Evolutionary conservation across 2,797 vertebrate species (phyloP).

Genomic region (Hephaestus fuliginosus): DNA sequence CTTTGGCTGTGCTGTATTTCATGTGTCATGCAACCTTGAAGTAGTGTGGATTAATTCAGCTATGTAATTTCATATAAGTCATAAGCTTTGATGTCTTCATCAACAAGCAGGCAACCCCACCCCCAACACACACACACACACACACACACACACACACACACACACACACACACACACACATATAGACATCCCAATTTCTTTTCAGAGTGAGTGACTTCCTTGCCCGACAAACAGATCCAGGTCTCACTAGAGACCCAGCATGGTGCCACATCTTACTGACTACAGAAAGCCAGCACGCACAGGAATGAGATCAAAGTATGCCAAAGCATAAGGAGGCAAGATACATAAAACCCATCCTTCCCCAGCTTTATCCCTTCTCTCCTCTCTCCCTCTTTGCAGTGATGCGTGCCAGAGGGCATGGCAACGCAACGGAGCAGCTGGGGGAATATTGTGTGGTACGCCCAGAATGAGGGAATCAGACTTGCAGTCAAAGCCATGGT

Average conservation of each 20-base stretch:
- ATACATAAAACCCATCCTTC: constrained; percentile 70
- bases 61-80: constrained; percentile 62
- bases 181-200: constrained; percentile 30
- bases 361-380: constrained; percentile 50
- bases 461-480: constrained; percentile 40
- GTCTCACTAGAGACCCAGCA: constrained; percentile 69
- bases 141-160: not conserved
- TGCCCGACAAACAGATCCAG: constrained; percentile 60
- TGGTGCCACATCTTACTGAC: constrained; percentile 64
- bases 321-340: constrained; percentile 64
- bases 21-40: constrained; percentile 50
- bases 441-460: constrained; percentile 47
- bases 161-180: constrained; percentile 9
- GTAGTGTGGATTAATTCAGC: constrained; percentile 50
- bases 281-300: constrained; percentile 60
- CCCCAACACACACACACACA: not conserved
- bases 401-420: constrained; percentile 73
- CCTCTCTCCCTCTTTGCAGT: constrained; percentile 56
- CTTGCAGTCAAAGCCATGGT: constrained; percentile 24
- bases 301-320: constrained; percentile 76
- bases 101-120: constrained; percentile 31
- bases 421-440: constrained; percentile 57
- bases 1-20: constrained; percentile 34
- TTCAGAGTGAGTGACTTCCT: constrained; percentile 53
- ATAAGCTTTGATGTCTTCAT: constrained; percentile 74